phyloP scores from a whole-genome alignment of 2,888 invertebrate species.

The Hartigia nigra region DNA sequence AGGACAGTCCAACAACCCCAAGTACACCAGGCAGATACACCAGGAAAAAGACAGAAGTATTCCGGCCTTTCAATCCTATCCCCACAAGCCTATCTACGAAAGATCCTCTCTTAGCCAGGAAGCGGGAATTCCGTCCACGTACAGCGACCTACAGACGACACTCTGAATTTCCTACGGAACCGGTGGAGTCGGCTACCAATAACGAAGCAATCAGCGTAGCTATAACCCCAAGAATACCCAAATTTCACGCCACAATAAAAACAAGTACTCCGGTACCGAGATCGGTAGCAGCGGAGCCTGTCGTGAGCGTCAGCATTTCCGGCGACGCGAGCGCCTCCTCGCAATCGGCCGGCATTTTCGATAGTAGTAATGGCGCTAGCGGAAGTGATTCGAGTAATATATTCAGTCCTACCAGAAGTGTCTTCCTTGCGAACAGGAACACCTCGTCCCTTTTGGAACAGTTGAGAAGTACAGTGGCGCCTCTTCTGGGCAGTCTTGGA shows the following conservation, averaged over 20 bases:
- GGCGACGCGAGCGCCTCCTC: conserved; percentile 23
- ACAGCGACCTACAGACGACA: conserved; percentile 60
- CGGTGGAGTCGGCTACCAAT: conserved; percentile 29
- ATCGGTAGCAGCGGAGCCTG: conserved; percentile 53
- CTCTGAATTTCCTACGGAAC: conserved; percentile 44
- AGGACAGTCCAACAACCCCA: background rate
- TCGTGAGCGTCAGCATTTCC: conserved; percentile 41
- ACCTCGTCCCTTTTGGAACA: conserved; percentile 52
- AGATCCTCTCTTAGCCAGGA: background rate
- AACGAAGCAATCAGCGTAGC: conserved; percentile 35
- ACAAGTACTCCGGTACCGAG: conserved; percentile 31
- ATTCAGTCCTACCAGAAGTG: conserved; percentile 56
- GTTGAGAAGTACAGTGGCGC: conserved; percentile 61
- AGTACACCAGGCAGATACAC: conserved; percentile 36
- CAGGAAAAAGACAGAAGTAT: conserved; percentile 37
- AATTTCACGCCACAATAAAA: conserved; percentile 37
- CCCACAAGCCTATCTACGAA: background rate
- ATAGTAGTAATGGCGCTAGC: conserved; percentile 27
- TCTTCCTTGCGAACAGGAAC: conserved; percentile 47
- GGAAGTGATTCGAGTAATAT: conserved; percentile 48
- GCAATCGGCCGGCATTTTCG: conserved; percentile 31
- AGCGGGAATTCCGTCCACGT: conserved; percentile 51
- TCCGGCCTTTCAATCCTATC: conserved; percentile 25
- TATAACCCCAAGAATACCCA: conserved; percentile 52
- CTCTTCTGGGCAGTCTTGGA: conserved; percentile 55